These are phyloP conservation scores for Alsophila aescularia DNA, from an alignment of 2,888 invertebrate species.

Conservation along the genomic window DNA sequence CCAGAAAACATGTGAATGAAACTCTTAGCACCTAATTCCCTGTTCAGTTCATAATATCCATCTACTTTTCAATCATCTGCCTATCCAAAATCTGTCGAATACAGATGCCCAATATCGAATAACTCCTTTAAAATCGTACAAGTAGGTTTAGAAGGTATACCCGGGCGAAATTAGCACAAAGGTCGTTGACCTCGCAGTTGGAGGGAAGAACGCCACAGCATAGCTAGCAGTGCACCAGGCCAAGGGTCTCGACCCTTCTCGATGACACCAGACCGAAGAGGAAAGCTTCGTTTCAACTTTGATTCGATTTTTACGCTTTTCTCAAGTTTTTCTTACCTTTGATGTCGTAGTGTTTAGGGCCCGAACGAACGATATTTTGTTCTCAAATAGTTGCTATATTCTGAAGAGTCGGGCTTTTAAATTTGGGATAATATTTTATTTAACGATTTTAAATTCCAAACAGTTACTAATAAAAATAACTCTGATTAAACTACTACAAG, in stretches of 20 bases:
- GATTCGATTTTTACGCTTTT: conserved; percentile 27
- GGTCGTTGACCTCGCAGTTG: conserved; percentile 67
- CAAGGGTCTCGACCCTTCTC: conserved; percentile 56
- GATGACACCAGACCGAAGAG: conserved; percentile 44
- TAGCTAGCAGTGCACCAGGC: conserved; percentile 22
- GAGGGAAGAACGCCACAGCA: conserved; percentile 25
- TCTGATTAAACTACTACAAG: no score
- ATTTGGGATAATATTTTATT: no score
- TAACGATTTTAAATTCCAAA: no score
- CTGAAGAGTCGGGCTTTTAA: not conserved
- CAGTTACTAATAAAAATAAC: no score
- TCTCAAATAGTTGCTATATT: not conserved
- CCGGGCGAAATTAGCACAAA: conserved; percentile 63
- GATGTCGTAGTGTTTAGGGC: conserved; percentile 9
- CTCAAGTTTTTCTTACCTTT: conserved; percentile 13
- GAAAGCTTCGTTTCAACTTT: conserved; percentile 31
- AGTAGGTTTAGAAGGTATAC: conserved; percentile 25
- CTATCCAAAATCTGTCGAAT: no score
- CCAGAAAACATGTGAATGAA: no score
- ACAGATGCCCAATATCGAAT: no score
- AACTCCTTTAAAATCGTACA: conserved; percentile 18
- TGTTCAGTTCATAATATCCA: no score
- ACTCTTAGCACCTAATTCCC: no score
- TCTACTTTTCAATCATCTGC: no score
- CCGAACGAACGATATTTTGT: not conserved